These are phyloP conservation scores for Myiagra hebetior DNA, from an alignment of 2,113 vertebrate species.

Conservation along the genomic window DNA sequence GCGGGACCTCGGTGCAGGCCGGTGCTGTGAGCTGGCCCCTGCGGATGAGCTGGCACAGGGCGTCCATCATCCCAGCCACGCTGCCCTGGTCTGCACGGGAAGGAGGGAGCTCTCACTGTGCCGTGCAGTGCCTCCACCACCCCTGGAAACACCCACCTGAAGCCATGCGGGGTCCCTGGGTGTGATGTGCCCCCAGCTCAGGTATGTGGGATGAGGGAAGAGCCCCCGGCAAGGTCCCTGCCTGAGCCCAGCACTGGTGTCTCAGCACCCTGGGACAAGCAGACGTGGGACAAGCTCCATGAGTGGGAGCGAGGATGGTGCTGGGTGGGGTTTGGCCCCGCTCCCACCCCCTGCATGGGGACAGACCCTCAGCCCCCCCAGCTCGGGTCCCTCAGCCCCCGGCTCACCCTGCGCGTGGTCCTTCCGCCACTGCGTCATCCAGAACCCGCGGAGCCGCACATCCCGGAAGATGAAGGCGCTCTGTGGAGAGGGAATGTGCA, in stretches of 20 bases:
- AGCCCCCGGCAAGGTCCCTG: fast-evolving
- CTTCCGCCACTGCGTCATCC: conserved; percentile 92
- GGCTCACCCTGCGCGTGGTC: conserved; percentile 79
- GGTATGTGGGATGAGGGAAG: fast-evolving
- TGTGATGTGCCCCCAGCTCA: background rate
- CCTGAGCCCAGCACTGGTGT: background rate
- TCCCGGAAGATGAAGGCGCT: conserved; percentile 93
- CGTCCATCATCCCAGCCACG: conserved; percentile 77
- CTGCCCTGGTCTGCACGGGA: conserved; percentile 48
- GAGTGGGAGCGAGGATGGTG: fast-evolving
- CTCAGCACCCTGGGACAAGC: background rate
- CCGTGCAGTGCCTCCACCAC: fast-evolving
- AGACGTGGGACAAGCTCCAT: background rate
- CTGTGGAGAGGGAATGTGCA: conserved; percentile 61
- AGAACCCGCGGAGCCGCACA: conserved; percentile 87
- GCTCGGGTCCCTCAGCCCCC: background rate
- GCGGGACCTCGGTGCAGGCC: conserved; percentile 71
- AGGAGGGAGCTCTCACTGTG: background rate
- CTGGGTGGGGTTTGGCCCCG: fast-evolving
- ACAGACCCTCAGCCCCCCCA: background rate
- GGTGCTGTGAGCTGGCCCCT: conserved; percentile 81
- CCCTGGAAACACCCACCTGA: fast-evolving
- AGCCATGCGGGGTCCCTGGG: fast-evolving
- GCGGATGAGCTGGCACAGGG: conserved; percentile 80
- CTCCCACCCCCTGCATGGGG: fast-evolving